These are phyloP conservation scores for Tineola bisselliella DNA, from an alignment of 2,888 invertebrate genomes.

Conservation along the genomic window DNA sequence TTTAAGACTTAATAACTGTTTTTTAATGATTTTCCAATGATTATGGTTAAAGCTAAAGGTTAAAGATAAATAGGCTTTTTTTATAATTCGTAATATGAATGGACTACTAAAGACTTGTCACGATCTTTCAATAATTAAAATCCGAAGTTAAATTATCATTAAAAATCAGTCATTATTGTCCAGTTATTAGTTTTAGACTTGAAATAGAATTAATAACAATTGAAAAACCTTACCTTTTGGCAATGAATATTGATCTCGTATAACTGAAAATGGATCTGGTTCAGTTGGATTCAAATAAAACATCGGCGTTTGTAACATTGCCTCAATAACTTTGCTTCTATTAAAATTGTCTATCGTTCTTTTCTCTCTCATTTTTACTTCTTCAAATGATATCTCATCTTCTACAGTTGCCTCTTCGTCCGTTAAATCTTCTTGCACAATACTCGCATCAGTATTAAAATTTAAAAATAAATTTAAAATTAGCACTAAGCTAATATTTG, in stretches of 20 bases:
- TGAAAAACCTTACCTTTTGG: constrained; percentile 42
- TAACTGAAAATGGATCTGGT: constrained; percentile 34
- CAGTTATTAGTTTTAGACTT: too few relatives aligned
- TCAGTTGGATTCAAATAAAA: constrained; percentile 29
- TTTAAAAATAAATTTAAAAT: background rate
- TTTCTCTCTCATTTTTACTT: constrained; percentile 22
- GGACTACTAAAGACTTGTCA: too few relatives aligned
- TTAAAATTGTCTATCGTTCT: constrained; percentile 18
- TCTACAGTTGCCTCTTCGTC: background rate
- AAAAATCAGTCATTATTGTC: too few relatives aligned
- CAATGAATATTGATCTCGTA: constrained; percentile 43
- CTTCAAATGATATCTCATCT: background rate
- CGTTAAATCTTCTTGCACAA: background rate
- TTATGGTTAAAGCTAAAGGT: too few relatives aligned
- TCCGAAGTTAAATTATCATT: too few relatives aligned
- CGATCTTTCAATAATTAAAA: too few relatives aligned
- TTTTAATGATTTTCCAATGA: too few relatives aligned
- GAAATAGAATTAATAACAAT: too few relatives aligned
- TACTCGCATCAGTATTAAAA: background rate
- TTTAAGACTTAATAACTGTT: background rate
- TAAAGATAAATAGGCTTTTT: too few relatives aligned
- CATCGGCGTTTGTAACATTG: constrained; percentile 38
- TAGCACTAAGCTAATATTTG: background rate
- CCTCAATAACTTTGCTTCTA: constrained; percentile 37
- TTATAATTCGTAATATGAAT: too few relatives aligned